These are phyloP conservation scores for Corticium candelabrum DNA, from an alignment of 37 sponge, comb jelly and placozoan species.

Conservation along the genomic window DNA sequence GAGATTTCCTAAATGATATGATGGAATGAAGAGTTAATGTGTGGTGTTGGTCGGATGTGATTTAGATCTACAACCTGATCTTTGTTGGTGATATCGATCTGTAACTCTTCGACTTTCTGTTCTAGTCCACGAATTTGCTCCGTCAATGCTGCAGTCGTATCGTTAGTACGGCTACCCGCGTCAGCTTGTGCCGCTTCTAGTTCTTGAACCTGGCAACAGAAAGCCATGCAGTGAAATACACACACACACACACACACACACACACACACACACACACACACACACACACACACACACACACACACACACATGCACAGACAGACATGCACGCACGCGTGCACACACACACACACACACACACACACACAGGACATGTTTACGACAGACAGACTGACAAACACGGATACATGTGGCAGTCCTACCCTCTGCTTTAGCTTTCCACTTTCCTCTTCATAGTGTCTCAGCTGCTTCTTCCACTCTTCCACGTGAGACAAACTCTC, in stretches of 20 bases:
- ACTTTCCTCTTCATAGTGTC: conserved; percentile 72
- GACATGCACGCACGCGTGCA: no score
- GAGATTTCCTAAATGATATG: no score
- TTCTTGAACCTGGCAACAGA: conserved; percentile 9
- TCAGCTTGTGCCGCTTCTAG: neutral
- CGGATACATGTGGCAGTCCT: neutral
- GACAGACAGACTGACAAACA: neutral
- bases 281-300: conserved; percentile 19
- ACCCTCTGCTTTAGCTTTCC: conserved; percentile 55
- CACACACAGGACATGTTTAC: neutral
- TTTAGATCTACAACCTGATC: no score
- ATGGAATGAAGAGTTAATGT: no score
- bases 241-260: neutral
- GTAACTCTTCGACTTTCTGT: conserved; percentile 14
- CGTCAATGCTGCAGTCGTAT: neutral
- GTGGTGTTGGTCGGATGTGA: no score
- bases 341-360: no score
- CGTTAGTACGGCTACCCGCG: neutral
- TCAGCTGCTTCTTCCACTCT: conserved; percentile 82
- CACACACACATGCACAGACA: conserved; percentile 20
- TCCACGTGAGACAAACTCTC: conserved; percentile 72
- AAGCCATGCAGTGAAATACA: neutral
- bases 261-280: conserved; percentile 25
- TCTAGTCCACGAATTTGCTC: neutral
- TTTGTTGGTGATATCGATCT: no score